Conservation (phyloP, 2,113 vertebrate genomes). For the Platysternon megacephalum region DNA sequence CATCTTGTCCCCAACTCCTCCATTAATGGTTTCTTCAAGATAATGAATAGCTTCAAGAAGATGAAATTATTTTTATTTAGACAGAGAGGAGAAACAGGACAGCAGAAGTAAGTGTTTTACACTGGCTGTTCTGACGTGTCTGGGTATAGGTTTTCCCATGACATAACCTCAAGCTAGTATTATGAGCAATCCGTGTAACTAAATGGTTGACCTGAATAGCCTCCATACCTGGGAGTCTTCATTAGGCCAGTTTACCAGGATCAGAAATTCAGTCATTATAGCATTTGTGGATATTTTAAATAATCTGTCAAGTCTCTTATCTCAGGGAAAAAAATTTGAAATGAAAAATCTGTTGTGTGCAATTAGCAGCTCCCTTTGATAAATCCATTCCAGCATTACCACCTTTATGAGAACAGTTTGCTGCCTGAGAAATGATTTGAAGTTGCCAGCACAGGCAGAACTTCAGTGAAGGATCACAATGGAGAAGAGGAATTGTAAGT, state of each 20-base stretch:
- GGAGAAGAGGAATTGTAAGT: background rate
- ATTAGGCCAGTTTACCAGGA: background rate
- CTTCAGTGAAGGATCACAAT: background rate
- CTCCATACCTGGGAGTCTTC: background rate
- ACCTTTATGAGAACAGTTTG: background rate
- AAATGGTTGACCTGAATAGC: rapidly evolving
- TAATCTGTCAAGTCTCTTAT: background rate
- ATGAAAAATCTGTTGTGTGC: background rate
- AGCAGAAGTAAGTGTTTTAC: background rate
- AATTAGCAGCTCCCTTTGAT: slow-evolving; percentile 54
- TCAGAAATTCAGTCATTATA: background rate
- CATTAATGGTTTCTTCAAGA: background rate
- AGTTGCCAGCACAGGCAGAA: background rate
- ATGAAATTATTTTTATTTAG: background rate
- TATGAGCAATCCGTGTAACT: rapidly evolving
- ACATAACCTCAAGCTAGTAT: background rate
- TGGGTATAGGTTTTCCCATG: background rate
- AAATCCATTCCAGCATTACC: background rate
- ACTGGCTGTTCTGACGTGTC: rapidly evolving
- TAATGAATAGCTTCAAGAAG: background rate
- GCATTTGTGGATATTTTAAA: background rate
- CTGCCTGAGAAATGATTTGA: background rate
- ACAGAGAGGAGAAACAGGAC: background rate
- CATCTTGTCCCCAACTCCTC: background rate
- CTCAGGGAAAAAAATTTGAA: background rate